Conservation (phyloP, 1,140 invertebrate species). For the Tetraneura akinire region DNA sequence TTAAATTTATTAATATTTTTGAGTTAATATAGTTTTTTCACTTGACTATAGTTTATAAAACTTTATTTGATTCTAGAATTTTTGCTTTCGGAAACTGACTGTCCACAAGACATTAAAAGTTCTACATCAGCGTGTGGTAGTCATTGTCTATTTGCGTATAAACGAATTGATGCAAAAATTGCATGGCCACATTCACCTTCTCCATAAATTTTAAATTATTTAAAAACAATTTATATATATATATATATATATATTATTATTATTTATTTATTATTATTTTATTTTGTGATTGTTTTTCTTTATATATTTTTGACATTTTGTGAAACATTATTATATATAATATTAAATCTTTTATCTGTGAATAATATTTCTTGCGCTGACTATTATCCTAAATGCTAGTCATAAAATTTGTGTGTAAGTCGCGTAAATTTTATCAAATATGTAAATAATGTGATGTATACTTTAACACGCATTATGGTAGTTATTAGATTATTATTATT, state of each 20-base stretch:
- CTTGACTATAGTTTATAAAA: neutral
- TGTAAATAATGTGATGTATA: constrained; percentile 39
- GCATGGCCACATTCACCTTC: constrained; percentile 80
- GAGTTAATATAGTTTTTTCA: no score
- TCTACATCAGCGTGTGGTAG: constrained; percentile 70
- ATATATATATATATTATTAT: neutral
- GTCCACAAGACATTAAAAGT: constrained; percentile 78
- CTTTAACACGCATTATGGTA: constrained; percentile 34
- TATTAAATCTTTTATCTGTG: constrained; percentile 18
- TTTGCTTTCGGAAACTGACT: constrained; percentile 81
- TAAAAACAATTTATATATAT: no score
- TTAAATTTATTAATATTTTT: no score
- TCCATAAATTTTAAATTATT: neutral
- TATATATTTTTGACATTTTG: neutral
- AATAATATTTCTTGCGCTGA: constrained; percentile 36
- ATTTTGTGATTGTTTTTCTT: constrained; percentile 12
- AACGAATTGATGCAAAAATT: constrained; percentile 93
- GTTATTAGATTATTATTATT: constrained; percentile 25
- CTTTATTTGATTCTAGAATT: constrained; percentile 72
- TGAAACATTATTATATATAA: constrained; percentile 10
- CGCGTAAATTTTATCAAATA: constrained; percentile 21
- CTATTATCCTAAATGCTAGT: constrained; percentile 50
- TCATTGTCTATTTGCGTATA: constrained; percentile 90
- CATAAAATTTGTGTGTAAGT: constrained; percentile 39
- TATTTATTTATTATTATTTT: neutral